Conservation (phyloP, 2,888 invertebrate species). For the Cantharis rustica region DNA sequence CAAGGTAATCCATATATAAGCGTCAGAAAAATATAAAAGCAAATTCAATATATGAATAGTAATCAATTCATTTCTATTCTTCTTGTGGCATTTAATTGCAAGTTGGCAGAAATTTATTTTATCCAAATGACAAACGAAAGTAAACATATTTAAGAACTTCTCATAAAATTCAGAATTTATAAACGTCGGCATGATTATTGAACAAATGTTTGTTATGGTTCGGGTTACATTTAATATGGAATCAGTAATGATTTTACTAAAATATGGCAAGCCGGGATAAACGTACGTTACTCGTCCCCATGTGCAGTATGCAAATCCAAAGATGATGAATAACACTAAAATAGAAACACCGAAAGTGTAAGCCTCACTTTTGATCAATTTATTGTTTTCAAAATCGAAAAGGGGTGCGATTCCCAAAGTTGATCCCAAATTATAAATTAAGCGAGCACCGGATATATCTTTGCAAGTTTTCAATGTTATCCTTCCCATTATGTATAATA, state of each 20-base stretch:
- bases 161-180: not conserved
- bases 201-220: not conserved
- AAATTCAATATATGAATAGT: not conserved
- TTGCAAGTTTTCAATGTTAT: not conserved
- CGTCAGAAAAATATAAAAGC: not conserved
- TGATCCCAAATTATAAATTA: not conserved
- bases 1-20: not conserved
- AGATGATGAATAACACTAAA: not conserved
- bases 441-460: not conserved
- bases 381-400: not conserved
- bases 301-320: not conserved
- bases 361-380: not conserved
- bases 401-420: not conserved
- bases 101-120: not conserved
- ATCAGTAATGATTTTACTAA: not conserved
- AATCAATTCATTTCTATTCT: not conserved
- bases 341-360: not conserved
- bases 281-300: not conserved
- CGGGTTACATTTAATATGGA: not conserved
- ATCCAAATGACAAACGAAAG: not conserved
- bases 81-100: not conserved
- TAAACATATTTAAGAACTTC: not conserved
- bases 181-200: not conserved
- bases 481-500: not conserved
- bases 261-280: not conserved